These are phyloP conservation scores for Cyclina sinensis DNA, from an alignment of 1,140 invertebrate species.

Conservation along the genomic window DNA sequence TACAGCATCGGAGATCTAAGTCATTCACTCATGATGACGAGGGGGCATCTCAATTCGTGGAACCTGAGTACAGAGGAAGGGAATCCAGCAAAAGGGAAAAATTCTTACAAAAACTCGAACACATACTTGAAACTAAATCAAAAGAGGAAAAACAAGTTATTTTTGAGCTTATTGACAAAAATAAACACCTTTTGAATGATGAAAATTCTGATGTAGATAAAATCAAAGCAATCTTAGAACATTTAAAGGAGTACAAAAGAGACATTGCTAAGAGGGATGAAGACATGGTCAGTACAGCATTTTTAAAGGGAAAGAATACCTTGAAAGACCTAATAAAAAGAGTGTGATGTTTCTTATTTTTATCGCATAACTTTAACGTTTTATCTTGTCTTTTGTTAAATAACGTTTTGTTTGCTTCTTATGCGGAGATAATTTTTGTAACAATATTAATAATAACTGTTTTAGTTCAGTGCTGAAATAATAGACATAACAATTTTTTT, in stretches of 20 bases:
- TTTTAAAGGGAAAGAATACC: too few species aligned
- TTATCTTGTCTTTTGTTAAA: too few species aligned
- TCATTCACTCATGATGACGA: slow-evolving; percentile 2
- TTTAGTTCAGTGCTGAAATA: not conserved
- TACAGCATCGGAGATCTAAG: not conserved
- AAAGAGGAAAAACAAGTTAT: not conserved
- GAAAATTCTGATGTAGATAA: not conserved
- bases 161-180: not conserved
- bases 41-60: not conserved
- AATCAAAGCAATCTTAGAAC: not conserved
- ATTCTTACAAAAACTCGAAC: not conserved
- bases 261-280: not conserved
- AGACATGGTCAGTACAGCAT: not conserved
- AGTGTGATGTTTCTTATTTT: too few species aligned
- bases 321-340: too few species aligned
- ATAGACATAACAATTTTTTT: not conserved
- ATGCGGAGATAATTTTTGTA: too few species aligned
- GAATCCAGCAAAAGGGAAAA: not conserved
- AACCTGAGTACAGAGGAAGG: not conserved
- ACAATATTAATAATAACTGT: too few species aligned
- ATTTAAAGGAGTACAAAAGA: not conserved
- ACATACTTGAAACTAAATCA: not conserved
- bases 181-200: not conserved
- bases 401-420: too few species aligned
- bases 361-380: too few species aligned